Evolutionary conservation across 2,797 vertebrate genomes (phyloP), one percentile per base, ranked within the genome.

Genomic region (Loris lydekkerianus): DNA sequence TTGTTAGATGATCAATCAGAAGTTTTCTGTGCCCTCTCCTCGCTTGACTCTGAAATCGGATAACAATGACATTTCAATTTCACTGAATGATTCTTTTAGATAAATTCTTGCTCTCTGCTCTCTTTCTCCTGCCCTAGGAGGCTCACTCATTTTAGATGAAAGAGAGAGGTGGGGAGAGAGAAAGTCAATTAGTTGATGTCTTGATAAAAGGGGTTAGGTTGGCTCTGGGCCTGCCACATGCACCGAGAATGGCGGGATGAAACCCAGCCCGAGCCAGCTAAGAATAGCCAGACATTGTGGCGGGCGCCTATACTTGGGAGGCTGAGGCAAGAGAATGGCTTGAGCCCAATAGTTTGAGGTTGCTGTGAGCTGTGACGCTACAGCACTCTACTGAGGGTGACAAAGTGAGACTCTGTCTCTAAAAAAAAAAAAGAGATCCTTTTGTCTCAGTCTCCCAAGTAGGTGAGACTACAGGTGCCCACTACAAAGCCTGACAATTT

Each of bases 31-130:
- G 82, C 86, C 69, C 78, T 84, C 85, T 95, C 25, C 90, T 86
- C 85, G 84, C 87, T 88, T 34, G 43, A 78, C 43, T 61, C 37
- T 83, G 85, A 92, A 96, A 94, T n/a, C 82, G 49, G 91, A 70
- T 15, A 34, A 61, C 7, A 17, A 17, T 5, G 23, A 18, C 1
- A 10, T 14, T 20, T 17, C 2, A 53, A 7, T 18, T 53, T 53
- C 13, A 2, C n/a, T n/a, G 34, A n/a, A 10, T 15, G 31, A 46
- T 20, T 31, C 34, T 83, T 43, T 53, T 65, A 67, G 34, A 75
- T 49, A 23, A 81, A 63, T 72, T 70, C 53, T 20, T 43, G 49
- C 10, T 60, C 34, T 61, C 53, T 8, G 6, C 25, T 65, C 31
- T 29, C n/a, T 43, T 72, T 67, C 85, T 90, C 21, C 37, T 37